Evolutionary conservation across 2,888 invertebrate genomes (phyloP).

Genomic region (Xylota sylvarum): DNA sequence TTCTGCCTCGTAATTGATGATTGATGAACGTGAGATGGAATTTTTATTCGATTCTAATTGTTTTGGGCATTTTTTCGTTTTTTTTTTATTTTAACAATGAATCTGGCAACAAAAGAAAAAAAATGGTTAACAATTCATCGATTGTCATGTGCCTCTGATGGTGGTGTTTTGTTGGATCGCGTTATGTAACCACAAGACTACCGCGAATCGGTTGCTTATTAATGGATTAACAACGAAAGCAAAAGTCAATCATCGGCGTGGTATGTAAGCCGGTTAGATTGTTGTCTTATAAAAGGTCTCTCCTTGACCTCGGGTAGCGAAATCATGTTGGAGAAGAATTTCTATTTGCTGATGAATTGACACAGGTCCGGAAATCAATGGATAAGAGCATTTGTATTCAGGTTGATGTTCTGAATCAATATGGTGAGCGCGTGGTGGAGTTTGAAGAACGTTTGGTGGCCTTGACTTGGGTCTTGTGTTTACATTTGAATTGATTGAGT

Average conservation of each 20-base stretch:
- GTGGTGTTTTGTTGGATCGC: constrained; percentile 6
- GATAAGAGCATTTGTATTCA: background rate
- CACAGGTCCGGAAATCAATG: background rate
- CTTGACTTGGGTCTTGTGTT: background rate
- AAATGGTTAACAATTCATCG: background rate
- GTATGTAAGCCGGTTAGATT: constrained; percentile 19
- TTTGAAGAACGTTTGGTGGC: background rate
- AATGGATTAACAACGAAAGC: constrained; percentile 43
- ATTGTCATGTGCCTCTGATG: constrained; percentile 10
- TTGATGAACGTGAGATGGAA: constrained; percentile 63
- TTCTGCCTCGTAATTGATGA: constrained; percentile 50
- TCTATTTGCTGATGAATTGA: constrained; percentile 5
- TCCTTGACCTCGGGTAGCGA: background rate
- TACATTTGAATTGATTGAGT: too few species aligned
- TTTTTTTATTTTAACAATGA: background rate
- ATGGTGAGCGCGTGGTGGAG: background rate
- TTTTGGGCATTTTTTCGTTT: constrained; percentile 18
- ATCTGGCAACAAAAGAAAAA: background rate
- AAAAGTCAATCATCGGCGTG: constrained; percentile 34
- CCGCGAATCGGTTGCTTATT: background rate
- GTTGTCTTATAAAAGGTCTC: constrained; percentile 6
- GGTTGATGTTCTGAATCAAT: background rate
- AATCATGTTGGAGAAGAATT: background rate
- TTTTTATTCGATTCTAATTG: constrained; percentile 63
- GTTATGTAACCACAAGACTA: constrained; percentile 30